Percentiles rank a stretch among this genome's conserved stretches.
phyloP scores from a whole-genome alignment of 92 coral and sea anemone genomes.

The Parazoanthus atlanticus region DNA sequence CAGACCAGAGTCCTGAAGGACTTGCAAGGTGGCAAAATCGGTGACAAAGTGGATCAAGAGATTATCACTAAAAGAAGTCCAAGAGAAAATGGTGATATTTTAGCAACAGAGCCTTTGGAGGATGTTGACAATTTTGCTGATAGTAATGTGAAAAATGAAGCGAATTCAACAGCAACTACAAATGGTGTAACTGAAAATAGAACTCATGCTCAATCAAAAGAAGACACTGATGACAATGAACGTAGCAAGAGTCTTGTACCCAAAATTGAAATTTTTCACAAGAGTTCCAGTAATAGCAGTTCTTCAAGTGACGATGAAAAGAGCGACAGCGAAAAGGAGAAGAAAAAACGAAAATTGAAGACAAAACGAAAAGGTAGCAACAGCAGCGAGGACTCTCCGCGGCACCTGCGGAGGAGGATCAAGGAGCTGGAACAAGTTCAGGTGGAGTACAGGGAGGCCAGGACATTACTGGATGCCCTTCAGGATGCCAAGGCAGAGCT shows the following conservation, averaged over 20 bases:
- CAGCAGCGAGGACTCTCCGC: conserved; percentile 32
- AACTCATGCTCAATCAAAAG: neutral
- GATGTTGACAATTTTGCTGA: neutral
- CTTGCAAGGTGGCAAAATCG: neutral
- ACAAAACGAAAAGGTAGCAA: conserved; percentile 45
- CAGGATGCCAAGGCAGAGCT: conserved; percentile 46
- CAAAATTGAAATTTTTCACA: conserved; percentile 33
- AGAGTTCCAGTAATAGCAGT: conserved; percentile 40
- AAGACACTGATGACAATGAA: neutral
- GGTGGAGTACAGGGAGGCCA: conserved; percentile 17
- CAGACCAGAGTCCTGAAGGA: neutral
- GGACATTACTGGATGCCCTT: conserved; percentile 32
- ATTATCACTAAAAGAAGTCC: neutral
- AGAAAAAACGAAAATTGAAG: conserved; percentile 37
- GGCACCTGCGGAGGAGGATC: conserved; percentile 42
- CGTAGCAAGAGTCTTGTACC: neutral
- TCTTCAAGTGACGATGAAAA: conserved; percentile 47
- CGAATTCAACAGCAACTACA: conserved; percentile 31
- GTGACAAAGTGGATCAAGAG: neutral
- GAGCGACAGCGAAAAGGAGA: conserved; percentile 35
- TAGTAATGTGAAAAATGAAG: neutral
- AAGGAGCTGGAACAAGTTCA: conserved; percentile 47
- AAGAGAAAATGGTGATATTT: neutral
- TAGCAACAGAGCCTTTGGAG: neutral
- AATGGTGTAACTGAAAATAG: conserved; percentile 36